These are phyloP conservation scores for Alfaro cultratus DNA, from an alignment of 2,797 vertebrate species.

Conservation along the genomic window DNA sequence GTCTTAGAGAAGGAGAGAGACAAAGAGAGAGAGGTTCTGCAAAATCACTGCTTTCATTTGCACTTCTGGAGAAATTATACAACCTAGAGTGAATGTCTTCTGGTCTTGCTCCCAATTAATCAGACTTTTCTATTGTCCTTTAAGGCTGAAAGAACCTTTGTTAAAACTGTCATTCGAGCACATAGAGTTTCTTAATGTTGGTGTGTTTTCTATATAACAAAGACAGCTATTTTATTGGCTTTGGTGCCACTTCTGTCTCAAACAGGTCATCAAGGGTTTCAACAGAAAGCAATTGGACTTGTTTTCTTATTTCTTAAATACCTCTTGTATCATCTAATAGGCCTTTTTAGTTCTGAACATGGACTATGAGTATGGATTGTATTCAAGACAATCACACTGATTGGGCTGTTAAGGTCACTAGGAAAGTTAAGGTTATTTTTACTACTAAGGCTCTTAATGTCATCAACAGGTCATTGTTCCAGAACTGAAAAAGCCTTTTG, in stretches of 20 bases:
- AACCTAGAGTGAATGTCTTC: not conserved
- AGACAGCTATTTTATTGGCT: not conserved
- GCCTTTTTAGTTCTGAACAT: not conserved
- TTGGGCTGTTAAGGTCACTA: not conserved
- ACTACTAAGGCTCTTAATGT: not conserved
- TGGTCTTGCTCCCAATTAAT: not conserved
- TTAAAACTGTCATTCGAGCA: not conserved
- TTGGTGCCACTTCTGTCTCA: not conserved
- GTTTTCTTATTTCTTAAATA: not conserved
- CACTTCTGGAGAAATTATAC: not conserved
- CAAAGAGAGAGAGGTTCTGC: slow-evolving; percentile 36
- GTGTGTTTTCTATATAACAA: not conserved
- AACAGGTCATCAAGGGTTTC: not conserved
- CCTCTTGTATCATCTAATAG: not conserved
- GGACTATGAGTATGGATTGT: not conserved
- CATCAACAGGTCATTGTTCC: not conserved
- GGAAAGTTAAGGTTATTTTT: not conserved
- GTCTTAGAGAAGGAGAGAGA: slow-evolving; percentile 74
- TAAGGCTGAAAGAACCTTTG: not conserved
- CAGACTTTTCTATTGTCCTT: not conserved
- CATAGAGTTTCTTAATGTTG: not conserved
- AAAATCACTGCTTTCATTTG: slow-evolving; percentile 44
- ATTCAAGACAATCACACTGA: not conserved
- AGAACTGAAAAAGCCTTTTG: not conserved
- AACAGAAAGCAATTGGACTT: not conserved